Base-by-base conservation (phyloP, 2,113 vertebrate genomes). In the Dasypus novemcinctus region DNA sequence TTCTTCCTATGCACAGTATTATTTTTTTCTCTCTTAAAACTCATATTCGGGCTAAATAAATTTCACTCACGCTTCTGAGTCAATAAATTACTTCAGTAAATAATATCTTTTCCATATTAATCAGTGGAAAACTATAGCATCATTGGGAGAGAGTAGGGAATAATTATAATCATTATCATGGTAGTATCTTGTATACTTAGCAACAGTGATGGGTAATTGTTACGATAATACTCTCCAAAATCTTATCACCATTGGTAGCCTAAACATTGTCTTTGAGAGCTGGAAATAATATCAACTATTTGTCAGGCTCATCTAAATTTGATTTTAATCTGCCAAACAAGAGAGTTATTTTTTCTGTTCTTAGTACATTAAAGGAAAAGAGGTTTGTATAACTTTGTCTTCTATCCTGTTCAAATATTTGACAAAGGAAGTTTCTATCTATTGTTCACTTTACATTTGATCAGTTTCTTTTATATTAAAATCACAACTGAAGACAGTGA, bases 391-490 rank as follows among this genome's bases (percentile, higher is more conserved):
- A 59, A 59, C 49, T 90, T 84, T 36, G 57, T 4, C 33, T 23
- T 92, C 33, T 80, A 2, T 21, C 7, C 15, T 93, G 46, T 69
- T 85, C 38, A 93, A 93, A 97, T 96, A 90, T 94, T 95, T 93
- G 91, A 95, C 66, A 88, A 90, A 86, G 61, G 38, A 84, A 94
- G 8, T 36, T 82, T 92, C 43, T 72, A 8, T 64, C 88, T 69
- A 91, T 79, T 94, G 46, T 64, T 93, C 74, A 92, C 93, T 96
- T 95, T 96, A 87, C 9, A 76, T 93, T 92, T 72, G 52, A 49
- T 13, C 57, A 72, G 89, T 93, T 93, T 93, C 25, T 89, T 93
- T 64, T 87, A 31, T 86, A 52, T 93, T 75, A 83, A 43, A 91
- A 76, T 91, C 27, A 74, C 61, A 83, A 82, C 46, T 79, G 29